These are phyloP conservation scores for Galbula dea DNA, from an alignment of 2,113 vertebrate genomes.

Conservation along the genomic window DNA sequence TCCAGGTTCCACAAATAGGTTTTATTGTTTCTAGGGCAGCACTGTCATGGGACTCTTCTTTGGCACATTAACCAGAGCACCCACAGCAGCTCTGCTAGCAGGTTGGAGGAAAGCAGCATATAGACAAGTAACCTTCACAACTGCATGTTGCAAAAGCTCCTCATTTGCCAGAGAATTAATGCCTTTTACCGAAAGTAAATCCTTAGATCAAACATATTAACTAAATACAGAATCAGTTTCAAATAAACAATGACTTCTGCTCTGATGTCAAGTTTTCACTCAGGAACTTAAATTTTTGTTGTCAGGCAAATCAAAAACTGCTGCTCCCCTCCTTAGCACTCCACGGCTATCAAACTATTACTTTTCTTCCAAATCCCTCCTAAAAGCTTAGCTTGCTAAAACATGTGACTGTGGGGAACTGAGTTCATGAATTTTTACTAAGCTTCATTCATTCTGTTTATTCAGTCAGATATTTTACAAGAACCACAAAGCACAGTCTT, in stretches of 20 bases:
- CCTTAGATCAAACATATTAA: slow-evolving; percentile 26
- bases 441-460: background rate
- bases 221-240: background rate
- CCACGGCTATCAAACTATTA: background rate
- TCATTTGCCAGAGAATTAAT: background rate
- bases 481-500: background rate
- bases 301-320: background rate
- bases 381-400: background rate
- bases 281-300: background rate
- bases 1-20: background rate
- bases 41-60: background rate
- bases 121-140: background rate
- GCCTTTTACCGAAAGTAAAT: background rate
- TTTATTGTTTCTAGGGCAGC: background rate
- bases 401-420: background rate
- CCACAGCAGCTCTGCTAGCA: background rate
- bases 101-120: background rate
- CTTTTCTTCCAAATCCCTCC: background rate
- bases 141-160: background rate
- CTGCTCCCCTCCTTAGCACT: background rate
- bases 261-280: background rate
- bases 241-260: background rate
- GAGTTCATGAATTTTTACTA: background rate
- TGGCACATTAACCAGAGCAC: background rate
- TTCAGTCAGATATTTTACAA: background rate